A percentile compares a stretch with the other conserved stretches of the same genome.
phyloP scores from a whole-genome alignment of 2,113 vertebrate genomes.

The Pionites leucogaster region DNA sequence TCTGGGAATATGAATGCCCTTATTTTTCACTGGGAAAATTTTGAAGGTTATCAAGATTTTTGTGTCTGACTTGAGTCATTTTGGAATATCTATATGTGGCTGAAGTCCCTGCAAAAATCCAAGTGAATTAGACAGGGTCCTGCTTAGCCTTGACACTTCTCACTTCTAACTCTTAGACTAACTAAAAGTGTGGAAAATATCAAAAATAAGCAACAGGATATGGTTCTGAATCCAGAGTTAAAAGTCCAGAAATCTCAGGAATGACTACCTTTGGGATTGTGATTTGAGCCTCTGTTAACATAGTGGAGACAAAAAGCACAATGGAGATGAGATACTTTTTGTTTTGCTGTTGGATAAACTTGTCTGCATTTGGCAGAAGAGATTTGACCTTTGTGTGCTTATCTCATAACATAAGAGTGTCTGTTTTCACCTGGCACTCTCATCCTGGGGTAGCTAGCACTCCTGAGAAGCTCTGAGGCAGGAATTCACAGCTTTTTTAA shows the following conservation, averaged over 20 bases:
- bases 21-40: neutral
- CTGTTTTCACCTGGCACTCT: neutral
- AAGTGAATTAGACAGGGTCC: neutral
- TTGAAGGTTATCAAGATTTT: neutral
- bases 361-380: neutral
- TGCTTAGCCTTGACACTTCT: neutral
- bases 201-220: neutral
- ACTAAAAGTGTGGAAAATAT: neutral
- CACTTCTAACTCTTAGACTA: neutral
- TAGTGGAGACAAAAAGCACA: neutral
- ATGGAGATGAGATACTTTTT: neutral
- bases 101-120: neutral
- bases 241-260: neutral
- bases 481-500: neutral
- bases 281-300: neutral
- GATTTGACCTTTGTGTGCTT: neutral
- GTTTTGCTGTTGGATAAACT: neutral
- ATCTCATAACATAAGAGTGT: accelerated
- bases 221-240: neutral
- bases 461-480: neutral
- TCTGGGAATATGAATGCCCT: neutral
- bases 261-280: neutral
- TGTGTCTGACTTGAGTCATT: neutral
- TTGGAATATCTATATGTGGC: neutral
- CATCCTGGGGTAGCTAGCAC: neutral